Base-by-base conservation (phyloP, 2,797 vertebrate genomes). In the Halcyon badia region DNA sequence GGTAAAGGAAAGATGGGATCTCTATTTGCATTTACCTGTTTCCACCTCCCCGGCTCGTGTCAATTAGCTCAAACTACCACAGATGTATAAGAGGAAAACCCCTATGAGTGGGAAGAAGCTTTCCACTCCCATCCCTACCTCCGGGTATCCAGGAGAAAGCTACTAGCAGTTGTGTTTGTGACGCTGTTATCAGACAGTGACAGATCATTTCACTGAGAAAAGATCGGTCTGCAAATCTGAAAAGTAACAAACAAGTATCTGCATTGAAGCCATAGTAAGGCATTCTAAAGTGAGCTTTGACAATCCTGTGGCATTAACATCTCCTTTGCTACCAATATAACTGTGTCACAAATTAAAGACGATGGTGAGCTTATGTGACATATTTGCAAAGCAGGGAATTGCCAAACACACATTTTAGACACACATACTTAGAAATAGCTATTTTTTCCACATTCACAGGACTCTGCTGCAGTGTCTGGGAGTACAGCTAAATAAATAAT, bases 21-120 rank as follows among this genome's bases (percentile, higher is more conserved):
- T 42, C 49, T n/a, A 14, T n/a, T 31, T 66, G 37, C 17, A 72
- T 69, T 76, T 46, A 58, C 21, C 10, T 52, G 3, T 61, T 93
- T 64, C 26, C 19, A 37, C 13, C 6, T 69, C 22, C 35, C 22
- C 7, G 12, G 25, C 31, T 33, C 4, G 8, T 0, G 0, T 24
- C 41, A 46, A n/a, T 57, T 30, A 83, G 44, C 20, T 76, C 31
- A 49, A 78, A 52, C 28, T 33, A 46, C 6, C 44, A 72, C 11
- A 69, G 37, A 20, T 11, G 10, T 30, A 60, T 14, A 78, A 69
- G 8, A 89, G 18, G 20, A 71, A 90, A 90, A 79, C 46, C 30
- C 21, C 2, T 0, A 18, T 22, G 17, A 78, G 44, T 6, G 6
- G 11, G 39, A 7, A 70, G 61, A 73, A 70, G 14, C 31, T 13